Conservation (phyloP, 2,797 vertebrate species). For the Protonibea diacanthus region DNA sequence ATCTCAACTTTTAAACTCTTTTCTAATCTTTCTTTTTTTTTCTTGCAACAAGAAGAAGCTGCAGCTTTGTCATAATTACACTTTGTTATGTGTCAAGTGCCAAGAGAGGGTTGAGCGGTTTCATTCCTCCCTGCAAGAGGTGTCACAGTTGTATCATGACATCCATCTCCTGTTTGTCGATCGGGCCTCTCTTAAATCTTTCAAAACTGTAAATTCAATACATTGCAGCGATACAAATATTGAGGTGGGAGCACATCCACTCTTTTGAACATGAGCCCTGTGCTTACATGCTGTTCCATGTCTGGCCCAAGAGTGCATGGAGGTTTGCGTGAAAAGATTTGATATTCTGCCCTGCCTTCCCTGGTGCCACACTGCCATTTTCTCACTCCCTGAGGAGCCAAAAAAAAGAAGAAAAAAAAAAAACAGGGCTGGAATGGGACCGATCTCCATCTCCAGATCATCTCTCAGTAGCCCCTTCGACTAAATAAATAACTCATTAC, state of each 20-base stretch:
- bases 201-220: not conserved
- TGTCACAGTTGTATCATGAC: not conserved
- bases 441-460: constrained; percentile 87
- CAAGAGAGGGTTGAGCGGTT: not conserved
- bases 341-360: constrained; percentile 77
- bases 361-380: constrained; percentile 86
- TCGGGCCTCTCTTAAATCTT: constrained; percentile 10
- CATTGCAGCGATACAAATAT: not conserved
- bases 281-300: constrained; percentile 39
- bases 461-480: constrained; percentile 83
- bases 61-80: not conserved
- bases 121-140: not conserved
- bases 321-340: constrained; percentile 79
- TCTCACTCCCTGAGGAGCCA: constrained; percentile 76
- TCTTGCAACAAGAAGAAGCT: not conserved
- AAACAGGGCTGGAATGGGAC: constrained; percentile 71
- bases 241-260: constrained; percentile 11
- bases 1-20: not conserved
- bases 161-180: not conserved
- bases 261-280: constrained; percentile 32
- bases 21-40: not conserved
- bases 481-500: constrained; percentile 91
- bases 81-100: not conserved
- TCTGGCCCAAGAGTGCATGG: constrained; percentile 62
- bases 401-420: constrained; percentile 20